A percentile compares a stretch with the other conserved stretches of the same genome.
phyloP scores from a whole-genome alignment of 37 sponge, comb jelly and placozoan genomes.

The Haliclona indistincta region DNA sequence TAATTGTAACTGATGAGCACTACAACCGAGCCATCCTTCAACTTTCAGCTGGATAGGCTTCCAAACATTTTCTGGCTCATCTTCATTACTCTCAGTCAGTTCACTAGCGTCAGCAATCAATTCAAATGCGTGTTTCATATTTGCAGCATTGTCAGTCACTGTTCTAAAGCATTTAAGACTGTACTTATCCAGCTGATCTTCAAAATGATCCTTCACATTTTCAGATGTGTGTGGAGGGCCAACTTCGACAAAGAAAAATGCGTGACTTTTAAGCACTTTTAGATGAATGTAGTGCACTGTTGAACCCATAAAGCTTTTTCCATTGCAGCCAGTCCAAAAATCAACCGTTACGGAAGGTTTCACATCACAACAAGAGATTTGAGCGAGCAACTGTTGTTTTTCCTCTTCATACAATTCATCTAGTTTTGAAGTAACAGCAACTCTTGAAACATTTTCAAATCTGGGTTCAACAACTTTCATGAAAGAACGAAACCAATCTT shows the following conservation, averaged over 20 bases:
- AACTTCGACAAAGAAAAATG: background rate
- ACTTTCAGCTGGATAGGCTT: background rate
- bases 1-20: constrained; percentile 19
- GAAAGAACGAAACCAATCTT: background rate
- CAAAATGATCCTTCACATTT: background rate
- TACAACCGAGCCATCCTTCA: constrained; percentile 5
- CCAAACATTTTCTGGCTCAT: background rate
- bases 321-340: constrained; percentile 8
- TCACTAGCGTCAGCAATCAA: background rate
- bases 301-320: background rate
- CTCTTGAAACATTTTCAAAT: background rate
- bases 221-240: background rate
- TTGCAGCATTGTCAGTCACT: constrained; percentile 32
- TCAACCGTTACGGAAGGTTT: constrained; percentile 4
- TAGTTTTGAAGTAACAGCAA: background rate
- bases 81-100: background rate
- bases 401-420: constrained; percentile 3
- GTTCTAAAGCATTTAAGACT: background rate
- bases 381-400: background rate
- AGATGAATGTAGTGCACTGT: background rate
- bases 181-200: background rate
- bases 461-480: constrained; percentile 3
- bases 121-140: constrained; percentile 7
- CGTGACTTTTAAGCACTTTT: background rate
- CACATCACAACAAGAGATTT: background rate